These are phyloP conservation scores for Platycheirus rosarum DNA, from an alignment of 2,888 invertebrate genomes.

Conservation along the genomic window DNA sequence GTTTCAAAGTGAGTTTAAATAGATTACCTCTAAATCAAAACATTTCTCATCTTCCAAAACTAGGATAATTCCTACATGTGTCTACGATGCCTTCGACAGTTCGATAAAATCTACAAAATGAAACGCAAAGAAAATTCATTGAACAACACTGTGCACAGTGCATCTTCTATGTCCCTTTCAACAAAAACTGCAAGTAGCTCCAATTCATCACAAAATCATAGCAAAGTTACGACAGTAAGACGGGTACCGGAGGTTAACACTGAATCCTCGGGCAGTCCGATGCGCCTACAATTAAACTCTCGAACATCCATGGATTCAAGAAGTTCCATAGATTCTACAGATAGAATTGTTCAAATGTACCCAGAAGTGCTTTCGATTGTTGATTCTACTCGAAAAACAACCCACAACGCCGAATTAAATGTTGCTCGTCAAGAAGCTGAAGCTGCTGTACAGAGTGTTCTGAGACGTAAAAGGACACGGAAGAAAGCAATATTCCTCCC, in stretches of 20 bases:
- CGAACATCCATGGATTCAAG: conserved; percentile 2
- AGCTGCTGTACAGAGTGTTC: background rate
- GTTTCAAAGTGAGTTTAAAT: background rate
- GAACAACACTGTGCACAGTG: background rate
- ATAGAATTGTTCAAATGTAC: conserved; percentile 14
- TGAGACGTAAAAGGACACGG: background rate
- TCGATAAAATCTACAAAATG: background rate
- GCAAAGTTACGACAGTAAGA: background rate
- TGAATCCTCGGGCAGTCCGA: background rate
- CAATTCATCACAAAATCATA: background rate
- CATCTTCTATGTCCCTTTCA: background rate
- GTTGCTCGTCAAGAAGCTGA: conserved; percentile 17
- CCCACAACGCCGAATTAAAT: background rate
- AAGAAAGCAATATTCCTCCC: background rate
- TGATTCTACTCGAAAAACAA: conserved; percentile 1
- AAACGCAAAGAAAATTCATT: background rate
- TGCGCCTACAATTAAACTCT: background rate
- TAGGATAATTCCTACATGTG: conserved; percentile 11
- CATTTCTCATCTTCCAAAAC: background rate
- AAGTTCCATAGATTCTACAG: background rate
- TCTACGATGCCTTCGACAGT: background rate
- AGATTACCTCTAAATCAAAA: too few relatives aligned
- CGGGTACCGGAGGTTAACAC: background rate
- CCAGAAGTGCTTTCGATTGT: background rate
- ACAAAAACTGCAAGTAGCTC: background rate